A percentile compares a stretch with the other conserved stretches of the same genome.
Conservation (phyloP, 2,888 invertebrate genomes). For the Acrocyrtus sp. region DNA sequence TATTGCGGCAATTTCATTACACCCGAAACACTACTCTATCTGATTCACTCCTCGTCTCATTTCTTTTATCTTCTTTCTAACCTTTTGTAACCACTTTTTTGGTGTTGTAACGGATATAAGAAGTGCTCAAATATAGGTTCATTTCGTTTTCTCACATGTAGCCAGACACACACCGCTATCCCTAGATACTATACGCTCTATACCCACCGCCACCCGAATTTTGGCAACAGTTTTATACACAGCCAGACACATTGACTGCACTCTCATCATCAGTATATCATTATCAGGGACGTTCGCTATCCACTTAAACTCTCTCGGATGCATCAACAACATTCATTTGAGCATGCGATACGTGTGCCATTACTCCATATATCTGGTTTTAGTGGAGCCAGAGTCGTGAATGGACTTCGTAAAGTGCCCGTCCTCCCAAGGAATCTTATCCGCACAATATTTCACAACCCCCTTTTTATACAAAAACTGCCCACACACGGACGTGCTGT, state of each 20-base stretch:
- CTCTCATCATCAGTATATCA: not conserved
- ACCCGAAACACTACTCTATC: conserved; percentile 53
- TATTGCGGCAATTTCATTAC: conserved; percentile 59
- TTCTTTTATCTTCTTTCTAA: conserved; percentile 33
- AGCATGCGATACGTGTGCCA: not conserved
- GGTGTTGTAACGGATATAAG: not conserved
- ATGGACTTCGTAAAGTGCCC: conserved; percentile 26
- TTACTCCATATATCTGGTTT: conserved; percentile 20
- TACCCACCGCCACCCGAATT: not conserved
- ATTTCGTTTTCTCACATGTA: not conserved
- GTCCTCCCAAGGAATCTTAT: not conserved
- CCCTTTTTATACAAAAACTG: conserved; percentile 2
- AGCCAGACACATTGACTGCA: not conserved
- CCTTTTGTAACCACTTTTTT: conserved; percentile 26
- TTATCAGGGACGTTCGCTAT: not conserved
- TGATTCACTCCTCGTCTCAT: conserved; percentile 52
- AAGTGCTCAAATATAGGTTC: not conserved
- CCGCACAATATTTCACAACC: not conserved
- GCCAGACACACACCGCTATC: too few relatives aligned
- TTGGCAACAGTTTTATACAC: not conserved
- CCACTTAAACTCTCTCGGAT: not conserved
- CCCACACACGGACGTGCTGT: conserved; percentile 9
- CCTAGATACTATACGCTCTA: too few relatives aligned
- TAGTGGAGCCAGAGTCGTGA: conserved; percentile 17
- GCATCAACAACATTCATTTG: not conserved